phyloP scores from a whole-genome alignment of 2,797 vertebrate species.

The Protonibea diacanthus region DNA sequence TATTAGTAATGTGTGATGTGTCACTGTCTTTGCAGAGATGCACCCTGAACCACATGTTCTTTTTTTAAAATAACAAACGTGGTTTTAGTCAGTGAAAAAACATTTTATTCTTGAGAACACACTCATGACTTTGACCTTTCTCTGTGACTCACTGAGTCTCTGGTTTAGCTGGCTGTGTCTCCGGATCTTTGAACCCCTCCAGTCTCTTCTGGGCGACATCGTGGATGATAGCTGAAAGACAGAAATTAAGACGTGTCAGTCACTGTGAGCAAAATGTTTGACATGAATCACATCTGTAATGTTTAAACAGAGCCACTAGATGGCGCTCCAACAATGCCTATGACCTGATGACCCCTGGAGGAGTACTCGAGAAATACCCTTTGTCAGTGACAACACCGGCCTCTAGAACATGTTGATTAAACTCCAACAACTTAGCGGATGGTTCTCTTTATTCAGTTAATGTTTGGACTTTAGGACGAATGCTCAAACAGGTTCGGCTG shows the following conservation, averaged over 20 bases:
- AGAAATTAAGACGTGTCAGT: slow-evolving; percentile 10
- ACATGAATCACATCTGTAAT: slow-evolving; percentile 24
- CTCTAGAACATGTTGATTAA: not conserved
- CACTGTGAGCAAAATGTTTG: not conserved
- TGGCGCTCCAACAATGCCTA: slow-evolving; percentile 36
- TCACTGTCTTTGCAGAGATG: not conserved
- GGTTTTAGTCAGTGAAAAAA: slow-evolving; percentile 1
- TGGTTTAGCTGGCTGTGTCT: not conserved
- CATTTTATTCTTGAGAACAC: slow-evolving; percentile 31
- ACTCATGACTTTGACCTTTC: not conserved
- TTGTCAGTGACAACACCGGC: not conserved
- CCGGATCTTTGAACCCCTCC: slow-evolving; percentile 52
- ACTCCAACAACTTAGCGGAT: not conserved
- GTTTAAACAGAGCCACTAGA: slow-evolving; percentile 53
- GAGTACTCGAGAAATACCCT: not conserved
- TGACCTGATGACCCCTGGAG: slow-evolving; percentile 30
- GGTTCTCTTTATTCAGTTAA: not conserved
- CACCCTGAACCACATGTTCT: not conserved
- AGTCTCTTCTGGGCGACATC: slow-evolving; percentile 82
- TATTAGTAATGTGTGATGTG: not conserved
- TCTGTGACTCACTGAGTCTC: slow-evolving; percentile 11
- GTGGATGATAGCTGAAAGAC: slow-evolving; percentile 87
- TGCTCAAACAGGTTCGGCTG: not conserved
- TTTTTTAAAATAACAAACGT: not conserved
- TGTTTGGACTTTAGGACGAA: not conserved